Evolutionary conservation across 2,888 invertebrate species (phyloP).

Genomic region (Netelia fuscicornis): DNA sequence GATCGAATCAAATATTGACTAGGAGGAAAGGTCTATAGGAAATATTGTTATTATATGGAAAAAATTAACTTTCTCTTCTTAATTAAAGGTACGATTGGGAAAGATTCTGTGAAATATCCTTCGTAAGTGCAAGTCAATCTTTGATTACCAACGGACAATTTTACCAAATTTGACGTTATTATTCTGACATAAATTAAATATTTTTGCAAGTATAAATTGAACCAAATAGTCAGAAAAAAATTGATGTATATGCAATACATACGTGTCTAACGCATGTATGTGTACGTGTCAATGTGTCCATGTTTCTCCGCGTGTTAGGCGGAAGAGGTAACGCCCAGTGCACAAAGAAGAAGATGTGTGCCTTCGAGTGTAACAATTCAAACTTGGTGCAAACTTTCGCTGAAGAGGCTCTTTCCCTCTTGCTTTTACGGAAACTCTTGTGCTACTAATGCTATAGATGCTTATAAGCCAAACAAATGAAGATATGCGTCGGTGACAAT

Average conservation of each 20-base stretch:
- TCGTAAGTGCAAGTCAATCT: too few species aligned
- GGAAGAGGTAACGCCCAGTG: conserved; percentile 10
- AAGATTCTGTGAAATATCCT: too few species aligned
- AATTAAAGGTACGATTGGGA: too few species aligned
- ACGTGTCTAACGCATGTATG: not conserved
- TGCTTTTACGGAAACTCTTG: conserved; percentile 34
- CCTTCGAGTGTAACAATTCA: conserved; percentile 44
- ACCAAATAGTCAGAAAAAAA: too few species aligned
- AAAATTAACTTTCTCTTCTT: too few species aligned
- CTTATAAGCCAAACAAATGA: conserved; percentile 48
- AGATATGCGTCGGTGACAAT: conserved; percentile 46
- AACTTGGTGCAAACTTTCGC: conserved; percentile 53
- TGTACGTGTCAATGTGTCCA: not conserved
- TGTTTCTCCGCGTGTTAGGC: not conserved
- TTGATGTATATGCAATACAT: not conserved
- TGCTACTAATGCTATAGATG: conserved; percentile 17
- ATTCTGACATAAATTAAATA: too few species aligned
- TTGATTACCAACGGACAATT: too few species aligned
- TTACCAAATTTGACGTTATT: too few species aligned
- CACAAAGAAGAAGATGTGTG: conserved; percentile 22
- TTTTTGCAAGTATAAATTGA: too few species aligned
- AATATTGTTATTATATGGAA: too few species aligned
- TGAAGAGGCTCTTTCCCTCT: conserved; percentile 50
- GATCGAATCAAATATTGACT: too few species aligned
- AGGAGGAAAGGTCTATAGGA: too few species aligned